Base-by-base conservation (phyloP, 2,113 vertebrate species). In the Oophaga pumilio region DNA sequence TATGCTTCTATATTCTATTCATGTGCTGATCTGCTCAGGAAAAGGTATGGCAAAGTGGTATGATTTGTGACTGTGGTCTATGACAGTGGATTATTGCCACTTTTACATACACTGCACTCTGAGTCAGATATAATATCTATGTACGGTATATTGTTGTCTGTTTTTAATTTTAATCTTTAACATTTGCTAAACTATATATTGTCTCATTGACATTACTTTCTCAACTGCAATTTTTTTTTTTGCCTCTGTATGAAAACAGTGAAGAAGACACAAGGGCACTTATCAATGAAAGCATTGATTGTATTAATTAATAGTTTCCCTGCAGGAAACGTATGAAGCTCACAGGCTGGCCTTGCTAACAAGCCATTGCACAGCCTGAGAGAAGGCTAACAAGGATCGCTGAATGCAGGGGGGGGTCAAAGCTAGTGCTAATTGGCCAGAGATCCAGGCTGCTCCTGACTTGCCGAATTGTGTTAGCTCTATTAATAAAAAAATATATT, bases 201-300 rank as follows among this genome's bases (percentile, higher is more conserved):
- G 11, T 26, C n/a, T 17, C 49, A 83, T 69, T 49, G 68, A 56
- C 12, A 84, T 33, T 84, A 57, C 14, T 84, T 17, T 43, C 26
- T 43, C 53, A 50, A 62, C 59, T 43, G 52, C 18, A 43, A 43
- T 43, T 43, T 43, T 17, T 20, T 84, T 64, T 73, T 28, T 56
- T 73, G 43, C 71, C 64, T 22, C 4, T 76, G 18, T 76, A 85
- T 62, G 28, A 76, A 76, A 57, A 59, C 57, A 20, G 84, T 7
- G 49, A 59, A 43, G 33, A 85, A 50, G 71, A 53, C 50, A 78
- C 33, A 78, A 50, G 66, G 60, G 64, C 85, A 86, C 52, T 86
- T 69, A 86, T 86, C 85, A 86, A 68, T 79, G 76, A 83, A 86
- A 86, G 18, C 66, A 86, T 69, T 79, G 76, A 86, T 69, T 79